Evolutionary conservation across 2,113 vertebrate genomes (phyloP).

Genomic region (Baryphthengus martii): DNA sequence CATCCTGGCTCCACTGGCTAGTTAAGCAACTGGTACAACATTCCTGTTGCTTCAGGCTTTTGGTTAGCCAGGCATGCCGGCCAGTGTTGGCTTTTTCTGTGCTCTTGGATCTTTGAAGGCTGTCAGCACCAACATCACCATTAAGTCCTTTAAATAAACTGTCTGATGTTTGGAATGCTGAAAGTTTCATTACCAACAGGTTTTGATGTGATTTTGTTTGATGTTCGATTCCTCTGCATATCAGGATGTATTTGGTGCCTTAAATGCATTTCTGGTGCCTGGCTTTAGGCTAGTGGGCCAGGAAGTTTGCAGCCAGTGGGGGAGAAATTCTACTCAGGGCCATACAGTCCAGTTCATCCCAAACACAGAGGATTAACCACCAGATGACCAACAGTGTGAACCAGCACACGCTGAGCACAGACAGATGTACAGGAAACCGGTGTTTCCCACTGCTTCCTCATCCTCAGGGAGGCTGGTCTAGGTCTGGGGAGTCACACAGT

Average conservation of each 20-base stretch:
- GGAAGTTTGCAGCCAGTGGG: background rate
- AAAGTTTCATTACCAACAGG: background rate
- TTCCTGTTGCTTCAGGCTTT: background rate
- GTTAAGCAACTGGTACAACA: background rate
- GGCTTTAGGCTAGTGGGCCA: background rate
- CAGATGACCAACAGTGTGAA: background rate
- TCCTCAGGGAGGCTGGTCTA: background rate
- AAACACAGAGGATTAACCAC: background rate
- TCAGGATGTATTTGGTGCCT: background rate
- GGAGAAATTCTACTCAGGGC: background rate
- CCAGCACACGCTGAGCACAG: background rate
- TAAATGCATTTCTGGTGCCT: background rate
- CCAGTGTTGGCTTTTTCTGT: background rate
- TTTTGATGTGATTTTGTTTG: background rate
- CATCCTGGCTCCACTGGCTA: background rate
- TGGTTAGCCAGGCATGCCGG: background rate
- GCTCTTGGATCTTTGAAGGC: background rate
- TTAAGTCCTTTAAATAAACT: background rate
- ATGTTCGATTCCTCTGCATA: background rate
- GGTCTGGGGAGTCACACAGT: background rate
- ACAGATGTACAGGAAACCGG: constrained; percentile 4
- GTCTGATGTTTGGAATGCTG: background rate
- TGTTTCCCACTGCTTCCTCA: background rate
- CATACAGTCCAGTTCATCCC: background rate
- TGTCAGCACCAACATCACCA: background rate